Base-by-base conservation (phyloP, 1,140 invertebrate species). In the Sinonovacula constricta region DNA sequence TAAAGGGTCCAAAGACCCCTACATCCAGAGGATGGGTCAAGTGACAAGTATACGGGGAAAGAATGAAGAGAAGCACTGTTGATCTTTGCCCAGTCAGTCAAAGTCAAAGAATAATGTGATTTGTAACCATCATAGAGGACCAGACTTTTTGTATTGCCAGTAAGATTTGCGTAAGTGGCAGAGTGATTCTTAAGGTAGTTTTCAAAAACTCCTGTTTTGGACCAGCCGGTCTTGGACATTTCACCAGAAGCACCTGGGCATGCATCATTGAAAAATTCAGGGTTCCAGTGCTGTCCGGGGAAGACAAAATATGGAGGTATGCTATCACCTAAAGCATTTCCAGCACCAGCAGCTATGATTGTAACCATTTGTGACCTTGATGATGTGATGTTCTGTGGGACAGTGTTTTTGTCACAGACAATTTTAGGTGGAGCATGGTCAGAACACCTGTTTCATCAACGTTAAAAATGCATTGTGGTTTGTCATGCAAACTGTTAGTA, bases 221-320 rank as follows among this genome's bases (percentile, higher is more conserved):
- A 92, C 91, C 92, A 92, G 12, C 92, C 92, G 81, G 67, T 90
- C 68, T 45, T 80, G 80, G 86, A 86, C 15, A 90, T 89, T 45
- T 83, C 81, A 63, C 89, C 91, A 34, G 87, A 57, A 66, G 80
- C 74, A 45, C 90, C 91, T 26, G 84, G 56, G 62, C 90, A 90
- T 22, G 88, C 90, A 83, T 89, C 88, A 59, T 84, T 85, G 5
- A 92, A 62, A 74, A 92, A 91, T 79, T 91, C 71, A 22, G 39
- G 53, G 53, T 74, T 80, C 71, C 67, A 80, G 10, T 68, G 57
- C 26, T 77, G 72, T 31, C 85, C 75, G 18, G 83, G 81, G 56
- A 87, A 87, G 14, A 86, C 63, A 63, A 83, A 83, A 34, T 79
- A 68, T 26, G 86, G 84, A 39, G 86, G 87, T 34, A 84, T 59